phyloP scores from a whole-genome alignment of 1,140 invertebrate species.

The Solen grandis region DNA sequence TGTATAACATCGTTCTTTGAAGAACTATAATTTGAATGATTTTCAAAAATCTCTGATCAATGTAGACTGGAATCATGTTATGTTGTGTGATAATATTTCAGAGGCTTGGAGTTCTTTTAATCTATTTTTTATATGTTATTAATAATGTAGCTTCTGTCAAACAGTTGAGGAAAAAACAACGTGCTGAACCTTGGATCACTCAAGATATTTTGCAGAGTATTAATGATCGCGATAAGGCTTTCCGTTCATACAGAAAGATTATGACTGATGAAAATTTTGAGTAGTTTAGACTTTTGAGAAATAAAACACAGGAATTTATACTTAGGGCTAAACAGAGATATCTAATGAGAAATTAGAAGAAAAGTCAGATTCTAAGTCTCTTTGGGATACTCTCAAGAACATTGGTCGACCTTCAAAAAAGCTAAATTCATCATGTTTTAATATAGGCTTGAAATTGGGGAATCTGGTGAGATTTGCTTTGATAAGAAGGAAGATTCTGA shows the following conservation, averaged over 20 bases:
- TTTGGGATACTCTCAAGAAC: too few species aligned
- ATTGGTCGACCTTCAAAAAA: too few species aligned
- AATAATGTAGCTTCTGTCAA: not conserved
- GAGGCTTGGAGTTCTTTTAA: not conserved
- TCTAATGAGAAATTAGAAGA: too few species aligned
- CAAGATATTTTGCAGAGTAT: not conserved
- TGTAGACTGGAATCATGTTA: not conserved
- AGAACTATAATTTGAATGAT: not conserved
- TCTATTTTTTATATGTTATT: not conserved
- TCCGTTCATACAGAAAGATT: not conserved
- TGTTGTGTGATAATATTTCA: not conserved
- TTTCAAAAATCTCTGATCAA: not conserved
- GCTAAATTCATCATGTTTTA: too few species aligned
- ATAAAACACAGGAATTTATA: not conserved
- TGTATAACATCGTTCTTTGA: not conserved
- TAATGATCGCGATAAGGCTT: not conserved
- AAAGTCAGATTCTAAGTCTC: too few species aligned
- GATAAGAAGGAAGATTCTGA: too few species aligned
- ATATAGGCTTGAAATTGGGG: too few species aligned
- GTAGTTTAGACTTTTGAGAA: not conserved
- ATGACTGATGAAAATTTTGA: not conserved
- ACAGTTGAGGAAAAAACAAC: not conserved
- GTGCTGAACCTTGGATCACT: not conserved
- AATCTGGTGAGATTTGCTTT: too few species aligned
- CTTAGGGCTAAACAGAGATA: too few species aligned